Evolutionary conservation across 2,888 invertebrate species (phyloP).

Genomic region (Drosophila emarginata): DNA sequence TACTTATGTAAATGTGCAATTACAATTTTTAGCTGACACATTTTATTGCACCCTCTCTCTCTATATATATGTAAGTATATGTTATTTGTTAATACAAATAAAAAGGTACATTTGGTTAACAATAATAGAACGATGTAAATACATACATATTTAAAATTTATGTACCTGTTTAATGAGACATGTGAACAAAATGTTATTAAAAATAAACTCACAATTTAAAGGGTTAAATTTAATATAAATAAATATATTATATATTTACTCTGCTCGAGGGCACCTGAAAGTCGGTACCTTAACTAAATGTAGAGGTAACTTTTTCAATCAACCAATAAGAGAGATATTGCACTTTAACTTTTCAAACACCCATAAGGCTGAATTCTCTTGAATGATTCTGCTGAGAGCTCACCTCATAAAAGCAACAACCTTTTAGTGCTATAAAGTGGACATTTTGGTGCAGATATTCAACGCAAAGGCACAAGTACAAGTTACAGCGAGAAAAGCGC

Average conservation of each 20-base stretch:
- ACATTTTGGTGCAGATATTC: constrained; percentile 8
- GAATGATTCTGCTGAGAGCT: constrained; percentile 7
- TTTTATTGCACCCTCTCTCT: too few relatives aligned
- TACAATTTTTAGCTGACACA: too few relatives aligned
- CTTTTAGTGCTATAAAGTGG: constrained; percentile 8
- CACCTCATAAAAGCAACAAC: constrained; percentile 7
- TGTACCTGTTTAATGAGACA: too few relatives aligned
- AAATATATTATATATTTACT: neutral
- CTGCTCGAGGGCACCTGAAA: neutral
- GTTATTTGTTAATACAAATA: too few relatives aligned
- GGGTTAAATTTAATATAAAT: neutral
- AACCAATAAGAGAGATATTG: neutral
- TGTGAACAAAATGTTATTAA: neutral
- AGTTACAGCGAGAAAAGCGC: neutral
- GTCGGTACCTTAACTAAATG: neutral
- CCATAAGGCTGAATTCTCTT: neutral
- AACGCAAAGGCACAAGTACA: constrained; percentile 1
- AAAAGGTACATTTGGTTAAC: too few relatives aligned
- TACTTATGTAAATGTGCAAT: too few relatives aligned
- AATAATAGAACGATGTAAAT: too few relatives aligned
- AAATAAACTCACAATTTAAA: neutral
- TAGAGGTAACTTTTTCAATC: neutral
- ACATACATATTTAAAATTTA: too few relatives aligned
- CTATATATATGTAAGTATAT: too few relatives aligned
- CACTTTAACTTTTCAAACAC: constrained; percentile 1